Conservation (phyloP, 2,888 invertebrate genomes). For the Amorpha juglandis region DNA sequence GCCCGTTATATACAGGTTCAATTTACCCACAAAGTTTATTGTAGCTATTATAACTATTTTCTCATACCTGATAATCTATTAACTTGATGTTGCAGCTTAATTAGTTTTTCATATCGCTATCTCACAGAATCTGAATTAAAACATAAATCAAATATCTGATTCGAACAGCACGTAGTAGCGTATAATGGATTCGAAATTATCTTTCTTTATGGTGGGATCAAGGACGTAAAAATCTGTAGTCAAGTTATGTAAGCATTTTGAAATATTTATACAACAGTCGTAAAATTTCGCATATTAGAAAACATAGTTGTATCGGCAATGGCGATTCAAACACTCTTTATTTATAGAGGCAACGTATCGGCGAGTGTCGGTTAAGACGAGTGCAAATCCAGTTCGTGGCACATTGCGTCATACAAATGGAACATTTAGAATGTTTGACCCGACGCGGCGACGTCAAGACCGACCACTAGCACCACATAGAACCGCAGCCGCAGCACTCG, state of each 20-base stretch:
- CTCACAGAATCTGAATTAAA: neutral
- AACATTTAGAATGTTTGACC: slow-evolving; percentile 80
- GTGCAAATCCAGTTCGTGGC: slow-evolving; percentile 74
- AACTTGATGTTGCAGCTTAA: neutral
- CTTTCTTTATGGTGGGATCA: slow-evolving; percentile 6
- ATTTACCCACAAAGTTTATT: slow-evolving; percentile 13
- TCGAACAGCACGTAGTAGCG: neutral
- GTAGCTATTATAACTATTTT: neutral
- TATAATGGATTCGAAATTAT: neutral
- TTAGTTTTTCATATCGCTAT: slow-evolving; percentile 8
- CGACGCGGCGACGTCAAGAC: slow-evolving; percentile 49
- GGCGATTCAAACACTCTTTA: slow-evolving; percentile 33
- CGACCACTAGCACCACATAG: slow-evolving; percentile 39
- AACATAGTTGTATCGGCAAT: slow-evolving; percentile 27
- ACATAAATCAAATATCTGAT: slow-evolving; percentile 7
- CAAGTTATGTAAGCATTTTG: slow-evolving; percentile 11
- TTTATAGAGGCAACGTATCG: slow-evolving; percentile 48
- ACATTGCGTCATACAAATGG: slow-evolving; percentile 76
- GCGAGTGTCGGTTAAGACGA: slow-evolving; percentile 66
- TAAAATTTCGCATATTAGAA: slow-evolving; percentile 21
- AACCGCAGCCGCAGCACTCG: slow-evolving; percentile 27
- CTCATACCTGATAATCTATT: slow-evolving; percentile 10
- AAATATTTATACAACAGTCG: slow-evolving; percentile 22
- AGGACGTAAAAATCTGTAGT: slow-evolving; percentile 11
- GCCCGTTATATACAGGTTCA: slow-evolving; percentile 20